These are phyloP conservation scores for Aphaenogaster floridana DNA, from an alignment of 1,140 invertebrate species.

Conservation along the genomic window DNA sequence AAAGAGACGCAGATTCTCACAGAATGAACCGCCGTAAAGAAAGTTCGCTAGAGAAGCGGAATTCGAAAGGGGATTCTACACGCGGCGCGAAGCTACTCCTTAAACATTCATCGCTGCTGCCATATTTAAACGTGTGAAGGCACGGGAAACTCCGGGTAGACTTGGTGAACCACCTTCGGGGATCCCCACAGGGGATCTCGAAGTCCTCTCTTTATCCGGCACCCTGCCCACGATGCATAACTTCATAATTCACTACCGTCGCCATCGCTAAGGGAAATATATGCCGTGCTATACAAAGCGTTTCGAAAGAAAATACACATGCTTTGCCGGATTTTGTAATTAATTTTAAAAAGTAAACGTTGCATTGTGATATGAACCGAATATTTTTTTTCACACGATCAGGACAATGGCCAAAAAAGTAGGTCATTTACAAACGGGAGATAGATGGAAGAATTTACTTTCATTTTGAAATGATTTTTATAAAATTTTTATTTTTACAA, in stretches of 20 bases:
- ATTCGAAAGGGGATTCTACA: slow-evolving; percentile 41
- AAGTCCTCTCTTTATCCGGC: slow-evolving; percentile 63
- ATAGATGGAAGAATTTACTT: background rate
- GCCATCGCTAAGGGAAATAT: background rate
- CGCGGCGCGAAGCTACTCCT: slow-evolving; percentile 49
- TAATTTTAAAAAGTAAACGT: background rate
- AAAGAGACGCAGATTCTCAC: slow-evolving; percentile 1
- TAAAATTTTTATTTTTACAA: slow-evolving; percentile 29
- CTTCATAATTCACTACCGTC: slow-evolving; percentile 66
- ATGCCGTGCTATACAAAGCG: background rate
- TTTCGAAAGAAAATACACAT: background rate
- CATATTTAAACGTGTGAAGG: slow-evolving; percentile 70
- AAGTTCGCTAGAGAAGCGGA: background rate
- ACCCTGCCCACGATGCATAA: slow-evolving; percentile 32
- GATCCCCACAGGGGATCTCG: slow-evolving; percentile 37
- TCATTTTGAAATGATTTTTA: background rate
- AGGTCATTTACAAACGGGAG: background rate
- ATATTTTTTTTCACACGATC: background rate
- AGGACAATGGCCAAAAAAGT: background rate
- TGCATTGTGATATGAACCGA: background rate
- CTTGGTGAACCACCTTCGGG: slow-evolving; percentile 52
- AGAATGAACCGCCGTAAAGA: background rate
- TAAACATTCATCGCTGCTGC: slow-evolving; percentile 72
- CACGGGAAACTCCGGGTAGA: slow-evolving; percentile 54
- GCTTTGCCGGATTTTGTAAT: background rate